Percentiles rank a stretch among this genome's conserved stretches.
phyloP scores from a whole-genome alignment of 2,797 vertebrate genomes.

The Morus bassanus region DNA sequence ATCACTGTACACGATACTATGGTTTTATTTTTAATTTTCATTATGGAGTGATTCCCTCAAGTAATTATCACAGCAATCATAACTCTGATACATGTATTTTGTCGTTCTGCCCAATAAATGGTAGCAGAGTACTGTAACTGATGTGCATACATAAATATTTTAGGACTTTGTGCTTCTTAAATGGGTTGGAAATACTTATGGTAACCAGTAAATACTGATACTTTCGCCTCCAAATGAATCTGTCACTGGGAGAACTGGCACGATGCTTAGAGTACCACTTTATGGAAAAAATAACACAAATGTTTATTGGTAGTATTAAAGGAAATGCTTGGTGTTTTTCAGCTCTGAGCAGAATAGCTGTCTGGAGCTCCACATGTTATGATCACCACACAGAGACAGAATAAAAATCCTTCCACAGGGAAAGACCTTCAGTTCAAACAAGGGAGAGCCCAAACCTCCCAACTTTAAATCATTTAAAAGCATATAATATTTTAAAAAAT shows the following conservation, averaged over 20 bases:
- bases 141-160: constrained; percentile 32
- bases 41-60: constrained; percentile 3
- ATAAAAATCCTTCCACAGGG: constrained; percentile 1
- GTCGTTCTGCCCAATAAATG: constrained; percentile 7
- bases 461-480: not conserved
- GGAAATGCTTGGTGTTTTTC: not conserved
- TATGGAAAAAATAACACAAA: not conserved
- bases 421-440: not conserved
- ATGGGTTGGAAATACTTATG: constrained; percentile 20
- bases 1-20: not conserved
- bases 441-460: not conserved
- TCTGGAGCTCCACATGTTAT: constrained; percentile 34
- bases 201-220: constrained; percentile 26
- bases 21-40: constrained; percentile 1
- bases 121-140: not conserved
- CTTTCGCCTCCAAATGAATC: not conserved
- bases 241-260: constrained; percentile 12
- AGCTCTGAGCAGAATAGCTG: constrained; percentile 25
- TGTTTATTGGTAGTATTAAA: constrained; percentile 48
- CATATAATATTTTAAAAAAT: not conserved
- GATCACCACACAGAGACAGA: constrained; percentile 14
- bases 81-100: constrained; percentile 44
- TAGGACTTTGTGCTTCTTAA: constrained; percentile 25
- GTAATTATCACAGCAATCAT: constrained; percentile 32
- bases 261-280: not conserved